A percentile compares a stretch with the other conserved stretches of the same genome.
Conservation (phyloP, 1,140 invertebrate genomes). For the fruit fly (Drosophila melanogaster) region Release_6_plus_ISO1_MT NT_033777.3:24264501-24265000, state of each 20-base stretch:
- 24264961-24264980: neutral
- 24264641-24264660: constrained; percentile 23
- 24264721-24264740: constrained; percentile 7
- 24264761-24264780: neutral
- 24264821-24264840: constrained; percentile 43
- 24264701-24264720: constrained; percentile 37
- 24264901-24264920: constrained; percentile 3
- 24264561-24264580: constrained; percentile 18
- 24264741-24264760: constrained; percentile 36
- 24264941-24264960: constrained; percentile 2
- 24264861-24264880: constrained; percentile 24
- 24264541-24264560: neutral
- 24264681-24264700: constrained; percentile 43
- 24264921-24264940: constrained; percentile 29
- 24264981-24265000: neutral
- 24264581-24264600: constrained; percentile 32
- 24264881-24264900: constrained; percentile 14
- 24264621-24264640: constrained; percentile 5
- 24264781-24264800: constrained; percentile 26
- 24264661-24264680: constrained; percentile 52
- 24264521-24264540: constrained; percentile 3
- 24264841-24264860: constrained; percentile 29
- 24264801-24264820: constrained; percentile 50
- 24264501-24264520: constrained; percentile 25
- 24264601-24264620: constrained; percentile 20